phyloP scores from a whole-genome alignment of 2,113 vertebrate species.

The Vanacampus margaritifer region DNA sequence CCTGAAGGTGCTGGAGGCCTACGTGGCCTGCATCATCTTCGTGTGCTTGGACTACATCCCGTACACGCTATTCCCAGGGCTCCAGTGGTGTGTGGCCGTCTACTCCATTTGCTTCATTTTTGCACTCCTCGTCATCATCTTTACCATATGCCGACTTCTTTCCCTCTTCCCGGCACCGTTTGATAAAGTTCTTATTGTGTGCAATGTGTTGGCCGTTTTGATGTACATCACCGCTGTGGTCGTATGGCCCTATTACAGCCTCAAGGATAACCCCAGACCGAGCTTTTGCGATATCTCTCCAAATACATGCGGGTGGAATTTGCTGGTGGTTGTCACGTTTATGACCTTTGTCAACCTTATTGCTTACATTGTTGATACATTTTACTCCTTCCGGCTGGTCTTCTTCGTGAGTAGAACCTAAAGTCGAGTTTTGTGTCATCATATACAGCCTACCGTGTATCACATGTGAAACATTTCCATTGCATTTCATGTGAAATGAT shows the following conservation, averaged over 20 bases:
- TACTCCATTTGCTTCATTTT: slow-evolving; percentile 84
- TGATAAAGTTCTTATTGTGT: slow-evolving; percentile 73
- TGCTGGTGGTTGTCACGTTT: slow-evolving; percentile 68
- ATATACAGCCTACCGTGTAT: not conserved
- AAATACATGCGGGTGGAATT: slow-evolving; percentile 33
- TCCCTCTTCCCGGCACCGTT: slow-evolving; percentile 62
- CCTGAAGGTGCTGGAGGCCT: slow-evolving; percentile 84
- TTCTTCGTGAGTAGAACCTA: slow-evolving; percentile 65
- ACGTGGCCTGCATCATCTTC: slow-evolving; percentile 84
- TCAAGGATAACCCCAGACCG: slow-evolving; percentile 5
- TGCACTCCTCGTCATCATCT: slow-evolving; percentile 76
- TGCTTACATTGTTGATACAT: slow-evolving; percentile 78
- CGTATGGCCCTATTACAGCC: slow-evolving; percentile 83
- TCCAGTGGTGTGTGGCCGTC: slow-evolving; percentile 83
- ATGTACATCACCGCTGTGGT: slow-evolving; percentile 81
- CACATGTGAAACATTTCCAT: not conserved
- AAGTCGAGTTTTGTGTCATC: not conserved
- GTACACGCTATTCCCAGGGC: rapidly evolving
- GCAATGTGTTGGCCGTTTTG: slow-evolving; percentile 75
- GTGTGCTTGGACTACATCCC: slow-evolving; percentile 42
- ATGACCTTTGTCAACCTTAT: slow-evolving; percentile 81
- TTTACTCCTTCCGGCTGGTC: slow-evolving; percentile 77
- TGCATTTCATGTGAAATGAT: not conserved
- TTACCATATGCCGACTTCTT: slow-evolving; percentile 77
- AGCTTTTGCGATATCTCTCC: rapidly evolving